These are phyloP conservation scores for Chitala chitala DNA, from an alignment of 2,113 vertebrate species.

Conservation along the genomic window DNA sequence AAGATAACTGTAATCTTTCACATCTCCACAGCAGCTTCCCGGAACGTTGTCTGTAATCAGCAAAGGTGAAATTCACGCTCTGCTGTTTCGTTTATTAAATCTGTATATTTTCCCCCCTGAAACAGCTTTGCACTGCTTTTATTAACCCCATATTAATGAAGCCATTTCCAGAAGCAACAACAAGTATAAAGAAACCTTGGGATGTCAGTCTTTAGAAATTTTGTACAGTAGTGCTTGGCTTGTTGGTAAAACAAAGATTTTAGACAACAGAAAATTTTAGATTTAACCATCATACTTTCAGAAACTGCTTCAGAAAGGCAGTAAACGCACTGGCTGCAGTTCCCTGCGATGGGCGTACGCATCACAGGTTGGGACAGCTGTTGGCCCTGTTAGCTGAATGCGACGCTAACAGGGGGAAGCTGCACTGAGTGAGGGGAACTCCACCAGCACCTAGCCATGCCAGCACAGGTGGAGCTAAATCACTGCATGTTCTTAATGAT, in stretches of 20 bases:
- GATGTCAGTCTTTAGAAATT: background rate
- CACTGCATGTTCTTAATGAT: too few relatives aligned
- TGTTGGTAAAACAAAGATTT: background rate
- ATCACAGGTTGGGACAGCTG: constrained; percentile 43
- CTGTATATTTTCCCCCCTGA: background rate
- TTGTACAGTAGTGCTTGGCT: background rate
- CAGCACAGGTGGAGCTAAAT: too few relatives aligned
- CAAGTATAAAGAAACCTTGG: too few relatives aligned
- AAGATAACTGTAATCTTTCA: background rate
- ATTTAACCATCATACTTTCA: background rate
- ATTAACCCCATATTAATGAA: background rate
- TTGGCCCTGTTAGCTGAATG: constrained; percentile 40
- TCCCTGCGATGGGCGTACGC: constrained; percentile 30
- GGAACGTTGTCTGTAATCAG: background rate
- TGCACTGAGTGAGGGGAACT: too few relatives aligned
- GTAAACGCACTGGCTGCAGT: constrained; percentile 49
- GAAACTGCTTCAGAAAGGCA: background rate
- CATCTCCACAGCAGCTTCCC: background rate
- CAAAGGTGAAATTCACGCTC: background rate
- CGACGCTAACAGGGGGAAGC: too few relatives aligned
- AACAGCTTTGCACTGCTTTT: background rate
- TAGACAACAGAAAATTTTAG: background rate
- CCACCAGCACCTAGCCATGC: too few relatives aligned
- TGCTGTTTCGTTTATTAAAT: background rate
- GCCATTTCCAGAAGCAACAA: background rate